phyloP scores from a whole-genome alignment of 2,113 vertebrate genomes.

The Carassius carassius region DNA sequence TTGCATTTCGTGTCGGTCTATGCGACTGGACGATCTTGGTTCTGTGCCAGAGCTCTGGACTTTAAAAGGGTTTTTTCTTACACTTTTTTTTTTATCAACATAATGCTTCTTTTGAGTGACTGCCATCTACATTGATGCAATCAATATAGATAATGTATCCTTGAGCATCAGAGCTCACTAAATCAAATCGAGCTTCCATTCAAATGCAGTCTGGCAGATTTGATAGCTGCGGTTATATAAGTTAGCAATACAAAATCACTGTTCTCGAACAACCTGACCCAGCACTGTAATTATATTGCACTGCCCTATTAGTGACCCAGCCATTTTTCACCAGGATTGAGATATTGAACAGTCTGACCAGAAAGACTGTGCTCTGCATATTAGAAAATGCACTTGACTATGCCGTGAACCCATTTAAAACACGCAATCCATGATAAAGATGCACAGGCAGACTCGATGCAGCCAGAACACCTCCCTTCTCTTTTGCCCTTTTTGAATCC shows the following conservation, averaged over 20 bases:
- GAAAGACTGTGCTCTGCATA: background rate
- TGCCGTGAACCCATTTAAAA: background rate
- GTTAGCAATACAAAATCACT: conserved; percentile 49
- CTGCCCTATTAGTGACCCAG: background rate
- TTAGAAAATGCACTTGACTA: background rate
- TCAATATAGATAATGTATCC: conserved; percentile 56
- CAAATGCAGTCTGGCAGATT: conserved; percentile 36
- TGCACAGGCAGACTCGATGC: background rate
- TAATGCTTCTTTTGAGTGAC: conserved; percentile 56
- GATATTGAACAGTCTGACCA: conserved; percentile 17
- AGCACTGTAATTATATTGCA: conserved; percentile 15
- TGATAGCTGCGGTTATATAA: conserved; percentile 30
- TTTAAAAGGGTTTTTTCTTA: conserved; percentile 27
- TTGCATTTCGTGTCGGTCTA: conserved; percentile 5
- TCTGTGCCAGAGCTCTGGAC: conserved; percentile 33
- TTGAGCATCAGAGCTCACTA: conserved; percentile 45
- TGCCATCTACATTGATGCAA: conserved; percentile 55
- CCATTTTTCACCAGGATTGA: conserved; percentile 38
- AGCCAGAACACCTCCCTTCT: background rate
- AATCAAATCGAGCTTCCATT: conserved; percentile 33
- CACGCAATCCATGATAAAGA: background rate
- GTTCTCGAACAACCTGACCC: conserved; percentile 13
- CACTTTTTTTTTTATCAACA: conserved; percentile 50
- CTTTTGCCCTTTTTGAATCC: conserved; percentile 31
- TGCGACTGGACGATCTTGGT: conserved; percentile 31